A percentile compares a stretch with the other conserved stretches of the same genome.
phyloP scores from a whole-genome alignment of 2,888 invertebrate species.

The Campoletis raptor region DNA sequence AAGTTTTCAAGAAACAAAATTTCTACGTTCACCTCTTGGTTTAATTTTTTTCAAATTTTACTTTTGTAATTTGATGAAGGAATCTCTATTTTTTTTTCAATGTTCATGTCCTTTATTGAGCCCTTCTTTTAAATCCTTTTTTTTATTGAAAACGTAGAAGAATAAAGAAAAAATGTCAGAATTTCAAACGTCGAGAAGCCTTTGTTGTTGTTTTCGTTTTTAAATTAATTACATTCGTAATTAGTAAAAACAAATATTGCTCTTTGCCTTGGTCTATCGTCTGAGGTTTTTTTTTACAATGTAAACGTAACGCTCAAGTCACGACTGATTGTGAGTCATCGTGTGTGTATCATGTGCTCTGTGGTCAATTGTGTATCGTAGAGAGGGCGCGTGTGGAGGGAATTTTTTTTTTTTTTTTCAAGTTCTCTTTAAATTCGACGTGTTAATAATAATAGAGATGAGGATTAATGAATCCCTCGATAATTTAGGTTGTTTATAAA shows the following conservation, averaged over 20 bases:
- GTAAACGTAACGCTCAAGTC: slow-evolving; percentile 37
- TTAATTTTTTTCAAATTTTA: background rate
- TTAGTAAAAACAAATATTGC: background rate
- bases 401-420: slow-evolving; percentile 35
- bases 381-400: slow-evolving; percentile 50
- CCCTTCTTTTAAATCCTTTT: background rate
- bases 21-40: background rate
- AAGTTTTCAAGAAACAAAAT: background rate
- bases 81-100: background rate
- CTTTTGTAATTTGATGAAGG: background rate
- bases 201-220: background rate
- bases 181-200: background rate
- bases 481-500: background rate
- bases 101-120: background rate
- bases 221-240: slow-evolving; percentile 10
- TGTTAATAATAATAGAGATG: background rate
- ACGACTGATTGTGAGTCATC: slow-evolving; percentile 62
- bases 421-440: slow-evolving; percentile 22
- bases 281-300: slow-evolving; percentile 40
- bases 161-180: background rate
- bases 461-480: background rate
- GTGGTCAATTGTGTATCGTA: slow-evolving; percentile 51
- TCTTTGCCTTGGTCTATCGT: slow-evolving; percentile 25
- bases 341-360: slow-evolving; percentile 61
- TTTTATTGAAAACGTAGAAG: background rate